Base-by-base conservation (phyloP, 2,888 invertebrate genomes). In the Gymnoscelis rufifasciata region DNA sequence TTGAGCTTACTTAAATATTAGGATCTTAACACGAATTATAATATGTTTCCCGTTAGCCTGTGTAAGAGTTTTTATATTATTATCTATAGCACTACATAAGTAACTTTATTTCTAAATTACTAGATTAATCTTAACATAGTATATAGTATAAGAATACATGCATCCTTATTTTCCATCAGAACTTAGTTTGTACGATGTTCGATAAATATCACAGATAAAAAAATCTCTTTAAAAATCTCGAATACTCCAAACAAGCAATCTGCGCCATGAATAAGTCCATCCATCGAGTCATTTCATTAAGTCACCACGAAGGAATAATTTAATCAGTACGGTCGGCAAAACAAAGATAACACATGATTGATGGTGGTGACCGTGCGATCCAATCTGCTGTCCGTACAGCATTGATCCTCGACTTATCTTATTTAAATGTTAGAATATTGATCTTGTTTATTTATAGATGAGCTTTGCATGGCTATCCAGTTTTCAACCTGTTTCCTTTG, bases 301-400 rank as follows among this genome's bases (percentile, higher is more conserved):
- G 79, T 76, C 74, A 78, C 77, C 72, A 75, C 74, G 61, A 60
- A 60, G 69, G 77, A 78, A 87, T 83, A 84, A 83, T 86, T 84
- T 86, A 86, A 86, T 86, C 86, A 83, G 78, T 78, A 74, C 70
- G 61, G 73, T 72, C 71, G 65, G 80, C 79, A 80, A 80, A 82
- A 81, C 73, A 71, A 83, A 73, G 86, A 87, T 86, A 83, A 80
- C 68, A 60, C 66, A 82, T 87, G 87, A 87, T 86, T 80, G 86
- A 88, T 88, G 76, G 77, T 68, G 74, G 31, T 13, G 31, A 33
- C 31, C 54, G 54, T 52, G 51, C 57, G 74, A 71, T 75, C 71
- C 71, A 65, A 76, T 75, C 75, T 66, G 59, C 64, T 33, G 44
- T 39, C 43, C 27, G 43, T 43, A 38, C 44, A 13, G 29, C 41